A percentile compares a stretch with the other conserved stretches of the same genome.
phyloP scores from a whole-genome alignment of 2,888 invertebrate species.

The Himalopsyche anomala region DNA sequence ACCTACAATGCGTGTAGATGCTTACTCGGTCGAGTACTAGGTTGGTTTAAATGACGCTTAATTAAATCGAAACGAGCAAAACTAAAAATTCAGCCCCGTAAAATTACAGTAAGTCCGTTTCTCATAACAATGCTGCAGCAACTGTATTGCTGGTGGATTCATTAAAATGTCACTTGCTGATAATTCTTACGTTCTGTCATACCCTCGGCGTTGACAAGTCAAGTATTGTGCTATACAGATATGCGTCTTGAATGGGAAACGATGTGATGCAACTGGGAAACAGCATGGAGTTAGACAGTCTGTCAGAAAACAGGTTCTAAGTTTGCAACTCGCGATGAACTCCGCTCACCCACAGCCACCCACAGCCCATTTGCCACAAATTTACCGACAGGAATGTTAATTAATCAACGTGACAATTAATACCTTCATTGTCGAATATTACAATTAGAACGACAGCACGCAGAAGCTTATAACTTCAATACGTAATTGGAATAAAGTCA shows the following conservation, averaged over 20 bases:
- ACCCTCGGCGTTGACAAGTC: not conserved
- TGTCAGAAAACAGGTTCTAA: conserved; percentile 9
- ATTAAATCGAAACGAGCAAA: not conserved
- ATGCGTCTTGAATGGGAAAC: not conserved
- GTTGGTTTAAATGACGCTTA: no score
- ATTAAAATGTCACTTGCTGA: conserved; percentile 7
- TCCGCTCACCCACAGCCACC: not conserved
- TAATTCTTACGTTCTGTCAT: not conserved
- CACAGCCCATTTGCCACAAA: not conserved
- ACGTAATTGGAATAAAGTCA: not conserved
- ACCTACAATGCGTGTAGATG: no score
- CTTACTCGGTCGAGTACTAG: no score
- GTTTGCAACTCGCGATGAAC: conserved; percentile 16
- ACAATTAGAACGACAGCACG: not conserved
- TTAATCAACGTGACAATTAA: conserved; percentile 2
- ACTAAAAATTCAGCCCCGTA: not conserved
- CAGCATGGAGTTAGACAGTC: not conserved
- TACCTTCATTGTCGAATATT: conserved; percentile 7
- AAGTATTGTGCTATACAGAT: not conserved
- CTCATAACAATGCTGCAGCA: not conserved
- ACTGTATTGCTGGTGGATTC: not conserved
- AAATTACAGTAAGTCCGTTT: not conserved
- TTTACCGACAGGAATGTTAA: not conserved
- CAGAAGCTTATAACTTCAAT: not conserved
- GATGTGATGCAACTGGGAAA: not conserved